These are phyloP conservation scores for Arremon aurantiirostris DNA, from an alignment of 2,797 vertebrate genomes.

Conservation along the genomic window DNA sequence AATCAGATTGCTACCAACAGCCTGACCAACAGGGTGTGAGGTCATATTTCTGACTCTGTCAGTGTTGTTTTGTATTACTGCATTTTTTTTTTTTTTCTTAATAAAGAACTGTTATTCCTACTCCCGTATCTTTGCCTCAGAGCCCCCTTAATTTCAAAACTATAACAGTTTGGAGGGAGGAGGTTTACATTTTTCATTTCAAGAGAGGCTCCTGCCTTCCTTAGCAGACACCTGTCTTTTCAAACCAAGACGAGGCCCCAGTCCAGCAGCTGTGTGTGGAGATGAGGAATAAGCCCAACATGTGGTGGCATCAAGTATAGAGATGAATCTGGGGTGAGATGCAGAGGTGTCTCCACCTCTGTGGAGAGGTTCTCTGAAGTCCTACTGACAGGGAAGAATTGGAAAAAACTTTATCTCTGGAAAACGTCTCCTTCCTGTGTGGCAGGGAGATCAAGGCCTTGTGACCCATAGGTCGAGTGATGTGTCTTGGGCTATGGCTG, in stretches of 20 bases:
- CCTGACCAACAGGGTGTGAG: not conserved
- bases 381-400: not conserved
- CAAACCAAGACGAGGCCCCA: not conserved
- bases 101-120: not conserved
- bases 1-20: not conserved
- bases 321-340: not conserved
- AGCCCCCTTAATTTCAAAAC: not conserved
- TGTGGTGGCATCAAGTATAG: not conserved
- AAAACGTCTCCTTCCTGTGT: not conserved
- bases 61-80: not conserved
- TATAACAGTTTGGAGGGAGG: not conserved
- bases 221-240: not conserved
- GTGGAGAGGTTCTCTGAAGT: not conserved
- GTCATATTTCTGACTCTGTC: not conserved
- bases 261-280: accelerated
- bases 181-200: not conserved
- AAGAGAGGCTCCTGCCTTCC: not conserved
- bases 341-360: not conserved
- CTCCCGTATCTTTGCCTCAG: not conserved
- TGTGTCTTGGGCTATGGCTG: not conserved
- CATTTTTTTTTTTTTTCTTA: not conserved
- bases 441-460: not conserved
- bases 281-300: not conserved
- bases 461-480: accelerated
- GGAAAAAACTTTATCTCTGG: not conserved